phyloP scores from a whole-genome alignment of 2,797 vertebrate species.

The Semaprochilodus insignis region DNA sequence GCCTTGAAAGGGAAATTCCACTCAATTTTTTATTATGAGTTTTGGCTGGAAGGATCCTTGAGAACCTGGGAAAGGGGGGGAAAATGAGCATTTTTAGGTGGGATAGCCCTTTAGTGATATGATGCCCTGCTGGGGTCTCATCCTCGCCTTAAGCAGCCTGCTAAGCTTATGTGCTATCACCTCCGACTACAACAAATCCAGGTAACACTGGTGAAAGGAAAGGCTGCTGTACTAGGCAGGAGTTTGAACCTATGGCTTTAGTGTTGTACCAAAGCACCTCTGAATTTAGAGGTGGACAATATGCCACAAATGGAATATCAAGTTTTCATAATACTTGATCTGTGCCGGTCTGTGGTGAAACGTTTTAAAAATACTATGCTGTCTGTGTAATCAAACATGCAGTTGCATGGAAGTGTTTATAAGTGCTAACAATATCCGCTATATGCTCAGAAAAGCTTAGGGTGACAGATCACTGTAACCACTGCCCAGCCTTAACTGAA shows the following conservation, averaged over 20 bases:
- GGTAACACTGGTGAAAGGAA: neutral
- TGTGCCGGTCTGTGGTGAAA: no score
- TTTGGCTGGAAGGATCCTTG: neutral
- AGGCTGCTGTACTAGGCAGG: neutral
- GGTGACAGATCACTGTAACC: no score
- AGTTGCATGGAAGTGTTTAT: no score
- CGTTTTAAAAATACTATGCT: no score
- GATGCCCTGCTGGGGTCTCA: slow-evolving; percentile 66
- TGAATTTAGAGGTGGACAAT: neutral
- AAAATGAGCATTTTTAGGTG: neutral
- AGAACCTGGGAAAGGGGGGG: neutral
- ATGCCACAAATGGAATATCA: no score
- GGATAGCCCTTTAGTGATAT: neutral
- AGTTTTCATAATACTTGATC: no score
- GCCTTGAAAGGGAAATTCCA: neutral
- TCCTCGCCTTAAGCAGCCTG: slow-evolving; percentile 14
- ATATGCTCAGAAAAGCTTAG: no score
- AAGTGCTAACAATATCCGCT: no score
- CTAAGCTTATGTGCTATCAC: slow-evolving; percentile 12
- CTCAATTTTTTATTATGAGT: neutral
- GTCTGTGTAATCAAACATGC: no score
- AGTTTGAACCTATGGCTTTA: neutral
- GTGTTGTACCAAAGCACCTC: neutral
- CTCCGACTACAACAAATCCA: slow-evolving; percentile 18
- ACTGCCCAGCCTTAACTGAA: neutral